phyloP scores from a whole-genome alignment of 2,113 vertebrate species.

The Turnix velox region DNA sequence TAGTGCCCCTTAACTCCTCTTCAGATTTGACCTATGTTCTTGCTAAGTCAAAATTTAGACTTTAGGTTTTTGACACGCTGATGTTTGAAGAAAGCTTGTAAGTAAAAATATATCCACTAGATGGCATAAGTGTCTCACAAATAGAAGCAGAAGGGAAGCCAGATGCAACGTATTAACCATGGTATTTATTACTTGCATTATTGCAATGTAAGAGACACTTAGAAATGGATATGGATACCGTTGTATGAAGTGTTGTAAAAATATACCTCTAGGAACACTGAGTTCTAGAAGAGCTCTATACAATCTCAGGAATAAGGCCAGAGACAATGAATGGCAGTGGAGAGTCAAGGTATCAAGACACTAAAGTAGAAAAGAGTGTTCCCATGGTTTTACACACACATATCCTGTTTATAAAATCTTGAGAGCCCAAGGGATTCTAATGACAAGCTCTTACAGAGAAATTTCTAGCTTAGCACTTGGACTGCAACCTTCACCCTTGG shows the following conservation, averaged over 20 bases:
- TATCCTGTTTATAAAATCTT: neutral
- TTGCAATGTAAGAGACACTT: neutral
- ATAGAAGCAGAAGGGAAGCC: neutral
- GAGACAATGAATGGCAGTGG: neutral
- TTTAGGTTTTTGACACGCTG: neutral
- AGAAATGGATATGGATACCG: neutral
- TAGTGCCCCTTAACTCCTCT: neutral
- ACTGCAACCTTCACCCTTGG: neutral
- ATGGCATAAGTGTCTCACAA: neutral
- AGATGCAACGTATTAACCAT: neutral
- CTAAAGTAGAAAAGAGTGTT: neutral
- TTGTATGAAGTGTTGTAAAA: neutral
- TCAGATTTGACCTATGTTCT: neutral
- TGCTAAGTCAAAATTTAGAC: neutral
- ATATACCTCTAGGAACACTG: neutral
- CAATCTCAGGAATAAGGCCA: neutral
- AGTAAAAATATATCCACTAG: slow-evolving; percentile 18
- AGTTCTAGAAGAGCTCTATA: neutral
- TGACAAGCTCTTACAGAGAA: neutral
- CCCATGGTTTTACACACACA: neutral
- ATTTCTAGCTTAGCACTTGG: neutral
- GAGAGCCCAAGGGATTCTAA: neutral
- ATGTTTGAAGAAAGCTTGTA: neutral
- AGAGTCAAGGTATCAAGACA: neutral
- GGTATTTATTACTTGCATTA: neutral